Percentiles rank a stretch among this genome's conserved stretches.
Conservation (phyloP, 2,113 vertebrate genomes). For the Thryonomys swinderianus region DNA sequence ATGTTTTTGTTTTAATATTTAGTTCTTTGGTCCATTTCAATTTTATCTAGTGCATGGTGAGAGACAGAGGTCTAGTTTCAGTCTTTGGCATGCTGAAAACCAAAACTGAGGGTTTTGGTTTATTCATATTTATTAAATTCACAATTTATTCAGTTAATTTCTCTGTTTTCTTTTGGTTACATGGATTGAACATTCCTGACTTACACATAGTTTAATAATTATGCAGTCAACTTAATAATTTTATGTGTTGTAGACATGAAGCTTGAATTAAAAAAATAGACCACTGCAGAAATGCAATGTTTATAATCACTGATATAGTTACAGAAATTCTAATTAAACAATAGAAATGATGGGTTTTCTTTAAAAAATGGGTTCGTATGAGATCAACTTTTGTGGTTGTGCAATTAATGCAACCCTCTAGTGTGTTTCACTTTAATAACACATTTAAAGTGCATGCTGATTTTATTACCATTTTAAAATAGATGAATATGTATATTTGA, state of each 20-base stretch:
- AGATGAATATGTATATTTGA: not conserved
- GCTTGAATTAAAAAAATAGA: not conserved
- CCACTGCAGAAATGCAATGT: not conserved
- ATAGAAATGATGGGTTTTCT: conserved; percentile 38
- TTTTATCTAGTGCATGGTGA: not conserved
- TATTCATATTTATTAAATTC: no score
- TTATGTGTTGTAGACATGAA: not conserved
- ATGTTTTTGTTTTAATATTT: not conserved
- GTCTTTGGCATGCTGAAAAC: not conserved
- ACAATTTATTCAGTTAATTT: not conserved
- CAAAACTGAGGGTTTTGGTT: not conserved
- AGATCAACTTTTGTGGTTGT: not conserved
- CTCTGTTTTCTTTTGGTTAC: conserved; percentile 13
- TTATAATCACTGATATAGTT: not conserved
- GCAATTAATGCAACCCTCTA: not conserved
- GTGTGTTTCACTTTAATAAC: conserved; percentile 16
- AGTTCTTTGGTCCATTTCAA: not conserved
- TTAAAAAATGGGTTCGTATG: conserved; percentile 24
- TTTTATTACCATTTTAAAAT: not conserved
- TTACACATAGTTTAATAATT: not conserved
- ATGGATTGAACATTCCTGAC: not conserved
- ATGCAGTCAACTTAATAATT: conserved; percentile 41
- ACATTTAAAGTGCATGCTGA: not conserved
- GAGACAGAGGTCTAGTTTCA: not conserved
- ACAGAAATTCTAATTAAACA: not conserved